phyloP scores from a whole-genome alignment of 2,113 vertebrate species.

The Brienomyrus longianalis region DNA sequence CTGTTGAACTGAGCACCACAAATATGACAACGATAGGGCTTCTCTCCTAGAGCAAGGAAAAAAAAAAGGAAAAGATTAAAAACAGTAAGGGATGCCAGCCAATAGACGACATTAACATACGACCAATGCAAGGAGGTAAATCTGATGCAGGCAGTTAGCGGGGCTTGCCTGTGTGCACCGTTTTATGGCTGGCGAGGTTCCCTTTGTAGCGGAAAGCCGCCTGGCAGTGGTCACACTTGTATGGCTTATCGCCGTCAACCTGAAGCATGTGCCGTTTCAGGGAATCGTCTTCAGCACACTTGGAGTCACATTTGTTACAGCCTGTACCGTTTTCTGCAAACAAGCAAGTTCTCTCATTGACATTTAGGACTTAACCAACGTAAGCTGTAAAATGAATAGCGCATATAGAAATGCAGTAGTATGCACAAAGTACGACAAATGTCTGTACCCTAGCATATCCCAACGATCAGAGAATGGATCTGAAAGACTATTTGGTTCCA shows the following conservation, averaged over 20 bases:
- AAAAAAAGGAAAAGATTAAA: not conserved
- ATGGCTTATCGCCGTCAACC: slow-evolving; percentile 91
- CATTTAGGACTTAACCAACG: not conserved
- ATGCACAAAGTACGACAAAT: not conserved
- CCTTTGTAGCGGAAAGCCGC: slow-evolving; percentile 92
- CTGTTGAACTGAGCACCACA: slow-evolving; percentile 96
- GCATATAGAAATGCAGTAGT: not conserved
- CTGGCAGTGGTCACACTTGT: slow-evolving; percentile 91
- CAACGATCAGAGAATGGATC: not conserved
- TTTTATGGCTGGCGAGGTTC: slow-evolving; percentile 92
- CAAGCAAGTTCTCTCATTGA: not conserved
- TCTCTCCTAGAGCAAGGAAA: slow-evolving; percentile 69
- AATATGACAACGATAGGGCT: slow-evolving; percentile 91
- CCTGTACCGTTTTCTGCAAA: slow-evolving; percentile 71
- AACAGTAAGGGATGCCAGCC: no score
- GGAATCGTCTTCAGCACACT: slow-evolving; percentile 77
- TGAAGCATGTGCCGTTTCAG: slow-evolving; percentile 79
- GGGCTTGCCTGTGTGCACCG: slow-evolving; percentile 77
- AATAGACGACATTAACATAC: not conserved
- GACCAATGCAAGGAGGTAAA: not conserved
- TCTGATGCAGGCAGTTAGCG: not conserved
- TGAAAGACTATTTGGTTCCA: not conserved
- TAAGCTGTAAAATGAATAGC: not conserved
- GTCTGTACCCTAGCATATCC: not conserved
- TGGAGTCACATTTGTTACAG: slow-evolving; percentile 84